Percentiles rank a stretch among this genome's conserved stretches.
Conservation (phyloP, 2,888 invertebrate genomes). For the Nipponacmea schrenckii region DNA sequence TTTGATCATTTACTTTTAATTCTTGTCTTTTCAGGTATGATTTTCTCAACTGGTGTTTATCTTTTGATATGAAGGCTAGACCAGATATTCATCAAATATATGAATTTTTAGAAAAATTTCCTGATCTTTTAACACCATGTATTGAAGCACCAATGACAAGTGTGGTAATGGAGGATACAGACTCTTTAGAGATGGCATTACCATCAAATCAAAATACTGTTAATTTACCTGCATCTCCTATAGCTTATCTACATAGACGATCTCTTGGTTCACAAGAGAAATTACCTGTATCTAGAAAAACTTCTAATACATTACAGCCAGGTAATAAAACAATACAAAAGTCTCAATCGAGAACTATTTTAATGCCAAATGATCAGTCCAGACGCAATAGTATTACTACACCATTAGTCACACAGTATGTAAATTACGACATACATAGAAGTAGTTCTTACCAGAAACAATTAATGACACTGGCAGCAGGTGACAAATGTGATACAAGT, state of each 20-base stretch:
- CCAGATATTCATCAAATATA: conserved; percentile 84
- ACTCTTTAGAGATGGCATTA: conserved; percentile 70
- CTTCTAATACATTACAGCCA: neutral
- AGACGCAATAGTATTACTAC: conserved; percentile 37
- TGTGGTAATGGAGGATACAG: conserved; percentile 78
- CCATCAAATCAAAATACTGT: conserved; percentile 49
- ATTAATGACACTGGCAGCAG: conserved; percentile 21
- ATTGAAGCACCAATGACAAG: conserved; percentile 79
- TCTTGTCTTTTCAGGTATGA: conserved; percentile 74
- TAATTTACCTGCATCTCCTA: conserved; percentile 32
- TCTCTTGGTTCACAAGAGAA: conserved; percentile 12
- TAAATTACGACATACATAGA: conserved; percentile 13
- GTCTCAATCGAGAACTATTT: conserved; percentile 2
- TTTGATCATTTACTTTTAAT: too few relatives aligned
- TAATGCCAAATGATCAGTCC: conserved; percentile 13
- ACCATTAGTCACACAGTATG: conserved; percentile 26
- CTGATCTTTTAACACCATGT: conserved; percentile 81
- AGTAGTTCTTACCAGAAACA: conserved; percentile 24
- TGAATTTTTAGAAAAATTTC: conserved; percentile 82
- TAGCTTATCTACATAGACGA: conserved; percentile 20
- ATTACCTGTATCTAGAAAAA: conserved; percentile 5
- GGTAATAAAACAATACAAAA: neutral
- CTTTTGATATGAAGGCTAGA: conserved; percentile 76
- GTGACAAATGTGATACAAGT: conserved; percentile 42
- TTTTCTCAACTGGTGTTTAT: conserved; percentile 85